Evolutionary conservation across 1,140 invertebrate genomes (phyloP).

Genomic region (Fopius arisanus): DNA sequence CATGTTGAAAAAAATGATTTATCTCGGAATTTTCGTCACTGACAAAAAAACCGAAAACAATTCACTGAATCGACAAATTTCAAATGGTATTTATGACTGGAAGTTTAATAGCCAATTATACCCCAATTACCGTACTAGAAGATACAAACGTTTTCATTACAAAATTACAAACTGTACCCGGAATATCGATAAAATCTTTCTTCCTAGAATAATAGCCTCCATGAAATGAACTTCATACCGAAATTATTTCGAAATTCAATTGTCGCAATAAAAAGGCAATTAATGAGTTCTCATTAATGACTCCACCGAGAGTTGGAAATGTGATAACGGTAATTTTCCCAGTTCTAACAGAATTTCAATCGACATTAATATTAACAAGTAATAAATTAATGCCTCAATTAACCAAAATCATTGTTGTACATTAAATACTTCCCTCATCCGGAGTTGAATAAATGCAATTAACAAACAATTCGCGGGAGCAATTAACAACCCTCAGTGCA

Average conservation of each 20-base stretch:
- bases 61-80: too few species aligned
- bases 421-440: neutral
- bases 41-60: too few species aligned
- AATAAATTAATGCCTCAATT: neutral
- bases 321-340: neutral
- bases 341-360: neutral
- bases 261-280: neutral
- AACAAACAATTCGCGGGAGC: neutral
- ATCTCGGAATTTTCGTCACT: too few species aligned
- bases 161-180: neutral
- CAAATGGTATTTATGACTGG: too few species aligned
- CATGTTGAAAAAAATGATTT: too few species aligned
- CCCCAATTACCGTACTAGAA: too few species aligned
- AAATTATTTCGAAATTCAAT: neutral
- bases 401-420: neutral
- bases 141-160: too few species aligned
- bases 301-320: neutral
- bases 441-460: neutral
- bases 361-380: neutral
- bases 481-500: neutral
- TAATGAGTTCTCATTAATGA: neutral
- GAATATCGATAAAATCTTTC: too few species aligned
- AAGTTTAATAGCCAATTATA: too few species aligned
- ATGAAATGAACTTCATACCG: too few species aligned
- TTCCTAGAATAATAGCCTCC: too few species aligned